Evolutionary conservation across 1,140 invertebrate species (phyloP), one percentile per base, ranked within the genome.

Genomic region (Paracyclopina nana): DNA sequence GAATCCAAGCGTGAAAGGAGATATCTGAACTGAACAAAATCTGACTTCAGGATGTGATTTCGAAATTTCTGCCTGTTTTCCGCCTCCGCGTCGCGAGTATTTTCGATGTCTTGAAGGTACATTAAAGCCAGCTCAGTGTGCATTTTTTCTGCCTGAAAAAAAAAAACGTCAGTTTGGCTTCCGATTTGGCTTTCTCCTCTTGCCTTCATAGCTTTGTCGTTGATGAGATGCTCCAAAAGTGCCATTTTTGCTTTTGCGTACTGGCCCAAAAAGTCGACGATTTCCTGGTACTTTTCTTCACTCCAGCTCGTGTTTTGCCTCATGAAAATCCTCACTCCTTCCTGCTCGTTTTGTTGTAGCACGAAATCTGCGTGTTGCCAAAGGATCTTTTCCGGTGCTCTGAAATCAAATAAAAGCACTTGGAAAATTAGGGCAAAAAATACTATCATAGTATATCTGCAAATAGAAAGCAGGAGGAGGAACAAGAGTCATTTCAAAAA

Each of bases 91-190:
- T 38, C 4, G 8, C 20, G n/a, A 4, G 14, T n/a, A 38, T 16
- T n/a, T 3, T 38, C 34, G 2, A 38, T 62, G 46, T 56, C 46
- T 44, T 67, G 63, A 55, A 67, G 50, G 53, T 68, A 68, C 24
- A 67, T 52, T n/a, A 65, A 61, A 28, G 64, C 63, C 43, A 68
- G 55, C 54, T 66, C 65, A 6, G 65, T 68, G 55, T 68, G 66
- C 54, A 63, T 67, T 53, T 64, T 65, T 54, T 66, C 65, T 57
- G 64, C 64, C 64, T 67, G 58, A 30, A 54, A 46, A 14, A 50
- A n/a, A n/a, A n/a, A n/a, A n/a, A n/a, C n/a, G n/a, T n/a, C n/a
- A n/a, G n/a, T n/a, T n/a, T n/a, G n/a, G n/a, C n/a, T n/a, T n/a
- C n/a, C n/a, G n/a, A n/a, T n/a, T n/a, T n/a, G n/a, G n/a, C n/a